These are phyloP conservation scores for Drosophila mimica DNA, from an alignment of 2,888 invertebrate species.

Conservation along the genomic window DNA sequence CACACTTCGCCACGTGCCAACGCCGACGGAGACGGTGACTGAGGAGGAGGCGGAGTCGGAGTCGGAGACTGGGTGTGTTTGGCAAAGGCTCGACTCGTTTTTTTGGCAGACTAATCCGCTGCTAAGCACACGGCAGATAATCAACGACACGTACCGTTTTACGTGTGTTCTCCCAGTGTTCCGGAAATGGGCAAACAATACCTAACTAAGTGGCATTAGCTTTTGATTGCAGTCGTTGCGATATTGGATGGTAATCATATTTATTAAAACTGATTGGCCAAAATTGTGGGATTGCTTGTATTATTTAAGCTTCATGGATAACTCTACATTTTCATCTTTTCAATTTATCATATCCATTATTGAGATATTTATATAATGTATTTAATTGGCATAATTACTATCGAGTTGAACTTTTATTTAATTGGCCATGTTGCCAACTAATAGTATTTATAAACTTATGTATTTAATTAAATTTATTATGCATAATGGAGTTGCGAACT, in stretches of 20 bases:
- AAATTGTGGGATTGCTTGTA: neutral
- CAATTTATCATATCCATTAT: neutral
- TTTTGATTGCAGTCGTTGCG: constrained; percentile 37
- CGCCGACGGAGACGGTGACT: neutral
- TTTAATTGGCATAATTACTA: neutral
- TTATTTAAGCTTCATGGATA: neutral
- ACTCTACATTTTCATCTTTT: neutral
- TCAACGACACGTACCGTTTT: constrained; percentile 68
- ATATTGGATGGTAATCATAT: constrained; percentile 18
- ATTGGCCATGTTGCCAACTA: constrained; percentile 1
- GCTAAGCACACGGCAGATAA: constrained; percentile 73
- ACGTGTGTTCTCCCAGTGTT: constrained; percentile 48
- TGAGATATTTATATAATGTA: neutral
- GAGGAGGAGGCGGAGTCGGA: neutral
- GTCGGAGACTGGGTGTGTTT: constrained; percentile 20
- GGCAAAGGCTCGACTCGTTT: constrained; percentile 42
- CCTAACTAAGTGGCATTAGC: constrained; percentile 21
- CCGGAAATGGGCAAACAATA: constrained; percentile 22
- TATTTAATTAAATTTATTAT: constrained; percentile 22
- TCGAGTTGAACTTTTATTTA: neutral
- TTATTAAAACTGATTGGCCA: neutral
- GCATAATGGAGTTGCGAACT: constrained; percentile 26
- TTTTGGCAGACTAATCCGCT: constrained; percentile 71
- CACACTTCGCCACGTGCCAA: constrained; percentile 51
- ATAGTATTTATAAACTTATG: constrained; percentile 1